Evolutionary conservation across 37 sponge, comb jelly and placozoan genomes (phyloP).

Genomic region (Beroe forskalii): DNA sequence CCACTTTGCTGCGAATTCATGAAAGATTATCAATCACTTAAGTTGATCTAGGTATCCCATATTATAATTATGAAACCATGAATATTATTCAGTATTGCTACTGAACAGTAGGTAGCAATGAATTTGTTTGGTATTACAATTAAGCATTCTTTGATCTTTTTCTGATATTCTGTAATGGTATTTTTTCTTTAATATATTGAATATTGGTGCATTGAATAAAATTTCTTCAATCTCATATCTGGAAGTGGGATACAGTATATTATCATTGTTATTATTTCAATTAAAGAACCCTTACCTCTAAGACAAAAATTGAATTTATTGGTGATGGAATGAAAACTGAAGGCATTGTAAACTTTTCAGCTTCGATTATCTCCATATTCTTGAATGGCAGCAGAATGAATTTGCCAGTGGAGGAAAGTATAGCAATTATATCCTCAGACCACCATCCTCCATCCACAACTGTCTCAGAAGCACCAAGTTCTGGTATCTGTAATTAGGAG

Average conservation of each 20-base stretch:
- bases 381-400: not conserved
- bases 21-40: not conserved
- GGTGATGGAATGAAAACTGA: slow-evolving; percentile 64
- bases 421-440: slow-evolving; percentile 35
- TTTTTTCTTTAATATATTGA: no score
- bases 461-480: not conserved
- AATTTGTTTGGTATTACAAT: no score
- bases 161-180: no score
- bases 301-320: slow-evolving; percentile 2
- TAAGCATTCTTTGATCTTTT: no score
- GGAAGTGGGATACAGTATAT: no score
- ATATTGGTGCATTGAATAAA: no score
- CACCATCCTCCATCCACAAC: slow-evolving; percentile 33
- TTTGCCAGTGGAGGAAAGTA: slow-evolving; percentile 10
- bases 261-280: no score
- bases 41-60: not conserved
- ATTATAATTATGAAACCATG: not conserved
- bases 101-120: no score
- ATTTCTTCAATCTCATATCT: no score
- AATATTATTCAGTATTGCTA: no score
- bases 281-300: slow-evolving; percentile 57
- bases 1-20: slow-evolving; percentile 1
- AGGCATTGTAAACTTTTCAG: not conserved
- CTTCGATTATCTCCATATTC: slow-evolving; percentile 9
- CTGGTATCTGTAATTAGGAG: not conserved